These are phyloP conservation scores for Candidula unifasciata DNA, from an alignment of 2,888 invertebrate genomes.

Conservation along the genomic window DNA sequence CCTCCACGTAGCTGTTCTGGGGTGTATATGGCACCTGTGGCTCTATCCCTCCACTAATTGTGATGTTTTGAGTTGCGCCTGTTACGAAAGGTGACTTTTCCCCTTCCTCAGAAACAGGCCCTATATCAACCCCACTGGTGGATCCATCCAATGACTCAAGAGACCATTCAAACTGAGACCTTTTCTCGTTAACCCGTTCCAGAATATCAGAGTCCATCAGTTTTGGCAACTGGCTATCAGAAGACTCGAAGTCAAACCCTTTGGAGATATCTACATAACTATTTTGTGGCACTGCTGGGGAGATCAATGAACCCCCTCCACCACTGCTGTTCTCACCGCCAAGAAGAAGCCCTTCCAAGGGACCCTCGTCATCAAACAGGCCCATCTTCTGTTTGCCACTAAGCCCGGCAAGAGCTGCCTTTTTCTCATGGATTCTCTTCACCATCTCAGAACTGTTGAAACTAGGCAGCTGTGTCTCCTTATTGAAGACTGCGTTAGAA, in stretches of 20 bases:
- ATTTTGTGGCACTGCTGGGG: constrained; percentile 68
- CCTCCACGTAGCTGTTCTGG: constrained; percentile 77
- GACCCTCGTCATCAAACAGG: constrained; percentile 14
- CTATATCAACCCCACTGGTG: constrained; percentile 40
- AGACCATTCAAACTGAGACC: constrained; percentile 64
- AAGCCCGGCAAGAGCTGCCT: constrained; percentile 69
- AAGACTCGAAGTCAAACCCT: constrained; percentile 34
- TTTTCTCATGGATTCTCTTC: constrained; percentile 77
- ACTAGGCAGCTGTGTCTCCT: constrained; percentile 73
- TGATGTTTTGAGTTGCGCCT: constrained; percentile 24
- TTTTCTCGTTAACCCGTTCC: constrained; percentile 74
- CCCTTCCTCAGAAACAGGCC: constrained; percentile 22
- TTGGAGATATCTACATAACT: constrained; percentile 44
- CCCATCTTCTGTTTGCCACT: not conserved
- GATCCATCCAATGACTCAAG: constrained; percentile 45
- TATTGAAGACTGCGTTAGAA: constrained; percentile 4
- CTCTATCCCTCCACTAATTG: constrained; percentile 5
- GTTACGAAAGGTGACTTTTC: not conserved
- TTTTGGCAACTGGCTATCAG: constrained; percentile 65
- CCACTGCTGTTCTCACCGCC: constrained; percentile 37
- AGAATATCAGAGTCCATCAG: constrained; percentile 78
- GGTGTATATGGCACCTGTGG: constrained; percentile 76
- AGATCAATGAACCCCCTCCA: constrained; percentile 41
- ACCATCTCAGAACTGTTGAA: constrained; percentile 79
- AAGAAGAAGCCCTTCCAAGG: constrained; percentile 16